phyloP scores from a whole-genome alignment of 1,140 invertebrate genomes.

The Hylaeus volcanicus region DNA sequence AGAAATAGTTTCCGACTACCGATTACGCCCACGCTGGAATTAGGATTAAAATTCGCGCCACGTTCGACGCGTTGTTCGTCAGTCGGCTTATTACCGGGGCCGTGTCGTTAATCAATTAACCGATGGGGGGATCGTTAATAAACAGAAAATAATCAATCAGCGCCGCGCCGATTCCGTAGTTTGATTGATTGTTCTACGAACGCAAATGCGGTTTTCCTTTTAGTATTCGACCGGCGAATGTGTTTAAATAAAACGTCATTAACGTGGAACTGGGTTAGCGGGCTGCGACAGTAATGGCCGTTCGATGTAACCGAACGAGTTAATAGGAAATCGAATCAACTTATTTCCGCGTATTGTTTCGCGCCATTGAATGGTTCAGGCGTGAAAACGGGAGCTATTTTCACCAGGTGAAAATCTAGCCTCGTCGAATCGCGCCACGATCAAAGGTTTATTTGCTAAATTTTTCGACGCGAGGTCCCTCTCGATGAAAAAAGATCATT shows the following conservation, averaged over 20 bases:
- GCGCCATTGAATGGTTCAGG: conserved; percentile 11
- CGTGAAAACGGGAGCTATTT: neutral
- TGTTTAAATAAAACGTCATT: conserved; percentile 51
- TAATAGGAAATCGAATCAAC: conserved; percentile 54
- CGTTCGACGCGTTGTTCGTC: conserved; percentile 23
- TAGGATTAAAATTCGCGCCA: conserved; percentile 6
- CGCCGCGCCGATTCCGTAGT: conserved; percentile 29
- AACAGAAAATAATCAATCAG: conserved; percentile 48
- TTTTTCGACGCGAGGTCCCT: too few relatives aligned
- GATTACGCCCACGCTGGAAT: neutral
- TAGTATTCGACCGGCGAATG: conserved; percentile 17
- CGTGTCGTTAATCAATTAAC: conserved; percentile 46
- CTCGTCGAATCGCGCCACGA: neutral
- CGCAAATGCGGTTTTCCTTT: conserved; percentile 49
- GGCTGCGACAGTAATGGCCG: conserved; percentile 45
- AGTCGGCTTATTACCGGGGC: conserved; percentile 16
- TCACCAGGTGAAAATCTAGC: neutral
- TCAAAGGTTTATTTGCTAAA: conserved; percentile 24
- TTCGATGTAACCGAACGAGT: conserved; percentile 46
- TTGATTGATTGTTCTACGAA: conserved; percentile 43
- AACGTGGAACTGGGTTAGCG: conserved; percentile 45
- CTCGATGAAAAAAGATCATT: conserved; percentile 5
- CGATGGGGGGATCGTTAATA: conserved; percentile 12
- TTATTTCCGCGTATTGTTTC: conserved; percentile 47
- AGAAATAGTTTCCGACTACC: too few relatives aligned